A percentile compares a stretch with the other conserved stretches of the same genome.
Evolutionary conservation across 1,140 invertebrate species (phyloP).

Genomic region (Macrocentrus cingulum): DNA sequence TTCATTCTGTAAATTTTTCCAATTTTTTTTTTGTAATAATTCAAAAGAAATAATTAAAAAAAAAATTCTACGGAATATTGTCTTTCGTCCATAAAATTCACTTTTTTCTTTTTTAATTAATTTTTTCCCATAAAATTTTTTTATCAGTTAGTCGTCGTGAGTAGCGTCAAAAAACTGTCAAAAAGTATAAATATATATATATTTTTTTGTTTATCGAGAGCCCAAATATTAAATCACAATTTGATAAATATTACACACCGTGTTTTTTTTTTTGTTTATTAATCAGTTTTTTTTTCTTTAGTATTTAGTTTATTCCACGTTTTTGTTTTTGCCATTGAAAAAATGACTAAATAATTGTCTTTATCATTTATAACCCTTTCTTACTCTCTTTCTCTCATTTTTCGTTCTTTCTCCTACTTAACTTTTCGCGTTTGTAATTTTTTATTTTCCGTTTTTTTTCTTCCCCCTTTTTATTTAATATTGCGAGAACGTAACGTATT

Average conservation of each 20-base stretch:
- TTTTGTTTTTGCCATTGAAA: not conserved
- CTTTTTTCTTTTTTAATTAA: no score
- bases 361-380: no score
- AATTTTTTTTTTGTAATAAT: constrained; percentile 6
- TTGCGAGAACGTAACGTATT: constrained; percentile 61
- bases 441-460: constrained; percentile 42
- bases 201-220: constrained; percentile 32
- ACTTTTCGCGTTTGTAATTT: constrained; percentile 33
- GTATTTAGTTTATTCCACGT: constrained; percentile 14
- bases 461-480: constrained; percentile 50
- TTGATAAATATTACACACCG: constrained; percentile 6
- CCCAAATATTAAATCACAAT: constrained; percentile 43
- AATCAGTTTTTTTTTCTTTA: constrained; percentile 14
- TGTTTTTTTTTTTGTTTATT: constrained; percentile 3
- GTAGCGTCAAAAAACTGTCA: not conserved
- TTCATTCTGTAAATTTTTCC: constrained; percentile 23
- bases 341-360: no score
- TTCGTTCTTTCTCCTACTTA: no score
- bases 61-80: not conserved
- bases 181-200: not conserved
- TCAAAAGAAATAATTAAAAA: not conserved
- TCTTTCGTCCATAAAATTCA: no score
- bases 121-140: no score
- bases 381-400: no score
- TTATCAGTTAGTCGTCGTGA: not conserved